Evolutionary conservation across 2,797 vertebrate species (phyloP), one percentile per base, ranked within the genome.

Genomic region (Tamandua tetradactyla): DNA sequence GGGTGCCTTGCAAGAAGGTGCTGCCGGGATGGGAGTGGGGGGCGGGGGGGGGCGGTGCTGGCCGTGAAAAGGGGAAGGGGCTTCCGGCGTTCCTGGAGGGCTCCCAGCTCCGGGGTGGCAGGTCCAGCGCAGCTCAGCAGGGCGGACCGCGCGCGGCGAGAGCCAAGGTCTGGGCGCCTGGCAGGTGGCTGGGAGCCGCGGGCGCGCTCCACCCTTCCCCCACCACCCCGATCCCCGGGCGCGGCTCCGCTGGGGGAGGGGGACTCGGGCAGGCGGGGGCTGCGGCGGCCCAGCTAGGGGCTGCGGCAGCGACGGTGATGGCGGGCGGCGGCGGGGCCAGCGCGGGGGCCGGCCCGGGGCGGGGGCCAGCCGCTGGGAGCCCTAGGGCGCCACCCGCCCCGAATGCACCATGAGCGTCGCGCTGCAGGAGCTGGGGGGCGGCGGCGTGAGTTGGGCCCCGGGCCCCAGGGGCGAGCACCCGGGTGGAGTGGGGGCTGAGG

Each of bases 341-440:
- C 74, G 78, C 35, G 27, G 40, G 52, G 30, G 62, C 52, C 1
- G 22, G 81, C 89, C 93, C 86, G 12, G n/a, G 55, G 79, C 35
- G 5, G 37, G 42, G 44, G 66, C 66, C 90, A n/a, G 93, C 96
- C 55, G 74, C 79, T 30, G n/a, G 79, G 87, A 93, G 80, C 96
- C 96, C 93, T 96, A 79, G 96, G 95, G 93, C 90, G 68, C 96
- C 75, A 97, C 97, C 47, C 11, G 89, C 96, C 96, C 87, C 61
- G 89, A 97, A 95, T 98, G 98, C 99, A 99, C 98, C 98, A 99
- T 99, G 99, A 99, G 98, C 98, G 98, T 99, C 94, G 99, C 99
- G 96, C 99, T 99, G 98, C 99, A 99, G 98, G 99, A 99, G 96
- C 99, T 99, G 98, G 99, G 99, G 98, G 69, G 93, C 40, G 52